Base-by-base conservation (phyloP, 2,113 vertebrate species). In the Odocoileus virginianus region DNA sequence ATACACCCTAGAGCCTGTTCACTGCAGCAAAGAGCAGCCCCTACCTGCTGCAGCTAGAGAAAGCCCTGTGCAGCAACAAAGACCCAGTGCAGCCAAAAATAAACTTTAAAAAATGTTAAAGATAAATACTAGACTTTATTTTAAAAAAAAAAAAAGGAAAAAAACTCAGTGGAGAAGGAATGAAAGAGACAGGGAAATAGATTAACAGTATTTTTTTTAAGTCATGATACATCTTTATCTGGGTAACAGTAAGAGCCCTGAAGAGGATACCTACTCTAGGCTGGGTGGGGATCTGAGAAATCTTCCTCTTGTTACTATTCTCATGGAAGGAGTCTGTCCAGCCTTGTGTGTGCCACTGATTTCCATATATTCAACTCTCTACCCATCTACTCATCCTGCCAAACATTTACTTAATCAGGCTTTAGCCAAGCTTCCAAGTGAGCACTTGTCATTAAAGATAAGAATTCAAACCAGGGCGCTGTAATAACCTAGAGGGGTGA, bases 1-100 rank as follows among this genome's bases (percentile, higher is more conserved):
- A 0, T 19, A 17, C 2, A 67, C 33, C 64, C 64, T 5, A n/a
- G n/a, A 23, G 67, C 67, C 67, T 0, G 0, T 1, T 21, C 36
- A 0, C 3, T 7, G 21, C 23, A 25, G 25, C 23, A 43, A 43
- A 74, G 6, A 27, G 71, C 36, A 43, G 6, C 21, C 23, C 21
- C 71, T 43, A 25, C 36, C 7, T 25, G 71, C 71, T 74, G 36
- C 71, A 25, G 43, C 71, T 74, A 14, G 71, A 74, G 71, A 74
- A 43, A 43, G 36, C 21, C 21, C 36, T 43, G 0, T 25, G 36
- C 2, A 13, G 71, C 36, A 43, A 43, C 36, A 43, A 43, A 76
- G 23, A 76, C 36, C 71, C 71, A 43, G 21, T 23, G 11, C 36
- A 76, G 71, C 36, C 71, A 76, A 76, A 76, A 76, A 14, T 14